A percentile compares a stretch with the other conserved stretches of the same genome.
These are phyloP conservation scores for Hylia prasina DNA, from an alignment of 2,113 vertebrate genomes.

Conservation along the genomic window DNA sequence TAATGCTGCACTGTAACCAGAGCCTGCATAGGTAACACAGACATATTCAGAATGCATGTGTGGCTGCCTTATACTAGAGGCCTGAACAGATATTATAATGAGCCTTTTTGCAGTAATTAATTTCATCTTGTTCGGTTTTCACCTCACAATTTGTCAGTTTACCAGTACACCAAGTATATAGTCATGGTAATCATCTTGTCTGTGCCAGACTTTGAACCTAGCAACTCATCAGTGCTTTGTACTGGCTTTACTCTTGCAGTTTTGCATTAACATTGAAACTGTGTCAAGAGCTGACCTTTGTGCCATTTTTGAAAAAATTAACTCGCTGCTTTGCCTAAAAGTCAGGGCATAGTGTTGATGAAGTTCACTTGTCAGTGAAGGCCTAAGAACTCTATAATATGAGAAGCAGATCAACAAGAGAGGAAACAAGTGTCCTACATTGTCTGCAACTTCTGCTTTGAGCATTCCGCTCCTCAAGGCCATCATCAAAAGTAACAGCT, in stretches of 20 bases:
- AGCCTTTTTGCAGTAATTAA: background rate
- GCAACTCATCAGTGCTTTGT: background rate
- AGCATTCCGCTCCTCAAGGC: background rate
- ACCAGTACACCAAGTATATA: background rate
- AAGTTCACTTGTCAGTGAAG: background rate
- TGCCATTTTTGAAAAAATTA: background rate
- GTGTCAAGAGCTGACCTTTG: background rate
- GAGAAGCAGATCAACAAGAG: background rate
- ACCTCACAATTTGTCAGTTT: background rate
- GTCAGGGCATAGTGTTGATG: background rate
- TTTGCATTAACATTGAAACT: background rate
- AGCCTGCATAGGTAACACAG: background rate
- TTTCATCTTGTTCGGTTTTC: background rate
- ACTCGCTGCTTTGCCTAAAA: background rate
- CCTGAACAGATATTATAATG: background rate
- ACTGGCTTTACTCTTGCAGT: background rate
- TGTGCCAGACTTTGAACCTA: background rate
- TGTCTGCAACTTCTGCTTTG: background rate
- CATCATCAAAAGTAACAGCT: background rate
- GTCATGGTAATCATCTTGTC: background rate
- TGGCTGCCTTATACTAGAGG: background rate
- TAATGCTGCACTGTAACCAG: background rate
- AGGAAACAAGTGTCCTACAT: background rate
- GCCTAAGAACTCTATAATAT: background rate
- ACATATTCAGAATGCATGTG: background rate